Evolutionary conservation across 2,888 invertebrate genomes (phyloP), one percentile per base, ranked within the genome.

Genomic region (Ecliptopera silaceata): DNA sequence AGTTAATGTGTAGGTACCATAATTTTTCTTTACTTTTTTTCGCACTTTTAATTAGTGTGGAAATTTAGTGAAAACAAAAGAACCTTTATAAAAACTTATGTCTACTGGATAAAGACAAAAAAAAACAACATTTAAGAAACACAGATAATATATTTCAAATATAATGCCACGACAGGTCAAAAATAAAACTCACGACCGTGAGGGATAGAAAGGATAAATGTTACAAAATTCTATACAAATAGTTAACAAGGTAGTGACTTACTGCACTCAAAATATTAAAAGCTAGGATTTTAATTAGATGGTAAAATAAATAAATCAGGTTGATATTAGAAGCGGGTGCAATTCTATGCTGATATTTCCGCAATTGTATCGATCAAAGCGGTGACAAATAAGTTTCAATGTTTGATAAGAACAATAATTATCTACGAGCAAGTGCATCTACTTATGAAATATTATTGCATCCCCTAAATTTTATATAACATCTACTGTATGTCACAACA

Each of bases 131-230:
- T 57, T 2, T 84, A 83, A 81, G 89, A 90, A 91, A 90, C 89
- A 90, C 89, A 88, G 88, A 90, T 82, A 87, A 86, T 90, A 88
- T 90, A 90, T 85, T 89, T 87, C 85, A 88, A 87, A 86, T 86
- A 86, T 85, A 88, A 88, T 88, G 87, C 85, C 84, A 88, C 81
- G 88, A 88, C 80, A 89, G 89, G 88, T 87, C 82, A 80, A 86
- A 90, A 90, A 86, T 80, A 88, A 88, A 84, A 79, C 82, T 86
- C 86, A 85, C 86, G 56, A 74, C 55, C 56, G 84, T 84, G 89
- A 88, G 85, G 77, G 82, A 77, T 86, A 82, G 84, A 87, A 86
- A 85, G 75, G 74, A 86, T 84, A 80, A 80, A 84, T 85, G 85
- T 69, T 65, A 87, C 84, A 88, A 88, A 89, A 88, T 65, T 86